These are phyloP conservation scores for Montipora capitata DNA, from an alignment of 92 coral and sea anemone genomes.

Conservation along the genomic window DNA sequence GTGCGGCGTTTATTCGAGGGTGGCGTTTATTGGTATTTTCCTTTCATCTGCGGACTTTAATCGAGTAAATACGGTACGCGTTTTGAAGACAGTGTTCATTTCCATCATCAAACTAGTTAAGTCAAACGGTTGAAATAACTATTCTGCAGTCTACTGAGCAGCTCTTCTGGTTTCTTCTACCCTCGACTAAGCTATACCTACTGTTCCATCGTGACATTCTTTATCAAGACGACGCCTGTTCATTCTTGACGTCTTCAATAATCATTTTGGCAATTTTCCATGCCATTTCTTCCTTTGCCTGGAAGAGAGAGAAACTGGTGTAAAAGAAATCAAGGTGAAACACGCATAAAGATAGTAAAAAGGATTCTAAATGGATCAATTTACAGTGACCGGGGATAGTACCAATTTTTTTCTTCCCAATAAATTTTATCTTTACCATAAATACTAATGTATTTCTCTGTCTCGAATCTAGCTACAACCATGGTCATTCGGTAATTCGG, in stretches of 20 bases:
- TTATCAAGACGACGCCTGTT: constrained; percentile 63
- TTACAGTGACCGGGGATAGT: no score
- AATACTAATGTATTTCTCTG: no score
- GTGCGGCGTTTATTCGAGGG: no score
- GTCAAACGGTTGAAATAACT: no score
- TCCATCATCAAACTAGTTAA: background rate
- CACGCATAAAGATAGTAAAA: background rate
- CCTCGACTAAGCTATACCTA: background rate
- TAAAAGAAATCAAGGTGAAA: background rate
- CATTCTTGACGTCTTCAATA: constrained; percentile 92
- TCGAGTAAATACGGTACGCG: no score
- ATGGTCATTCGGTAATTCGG: background rate
- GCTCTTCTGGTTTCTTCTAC: background rate
- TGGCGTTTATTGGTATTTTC: no score
- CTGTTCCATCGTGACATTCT: background rate
- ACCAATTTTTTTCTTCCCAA: no score
- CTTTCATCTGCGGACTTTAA: no score
- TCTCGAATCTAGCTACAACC: no score
- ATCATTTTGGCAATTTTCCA: constrained; percentile 99
- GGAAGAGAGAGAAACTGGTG: constrained; percentile 1
- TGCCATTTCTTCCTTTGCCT: constrained; percentile 99
- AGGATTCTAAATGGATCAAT: no score
- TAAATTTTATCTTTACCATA: no score
- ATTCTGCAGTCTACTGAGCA: no score
- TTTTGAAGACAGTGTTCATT: background rate